These are phyloP conservation scores for Lophochroa leadbeateri DNA, from an alignment of 2,113 vertebrate species.

Conservation along the genomic window DNA sequence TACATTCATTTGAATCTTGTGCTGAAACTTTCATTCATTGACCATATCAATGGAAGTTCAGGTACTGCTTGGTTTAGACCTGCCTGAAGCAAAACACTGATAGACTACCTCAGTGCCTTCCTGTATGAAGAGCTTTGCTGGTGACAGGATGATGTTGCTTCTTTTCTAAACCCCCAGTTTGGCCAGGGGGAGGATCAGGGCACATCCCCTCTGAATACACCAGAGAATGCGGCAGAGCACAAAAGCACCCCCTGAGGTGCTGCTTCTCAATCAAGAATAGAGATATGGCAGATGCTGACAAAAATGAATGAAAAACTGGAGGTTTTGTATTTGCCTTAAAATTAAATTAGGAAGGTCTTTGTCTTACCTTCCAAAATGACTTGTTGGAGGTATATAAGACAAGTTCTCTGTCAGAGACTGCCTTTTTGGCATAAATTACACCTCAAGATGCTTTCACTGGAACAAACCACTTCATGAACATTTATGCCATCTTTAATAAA, in stretches of 20 bases:
- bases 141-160: neutral
- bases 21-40: neutral
- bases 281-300: neutral
- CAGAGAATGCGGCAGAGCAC: accelerated
- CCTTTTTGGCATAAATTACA: neutral
- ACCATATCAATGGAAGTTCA: neutral
- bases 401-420: neutral
- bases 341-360: neutral
- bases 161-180: neutral
- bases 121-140: neutral
- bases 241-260: neutral
- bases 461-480: neutral
- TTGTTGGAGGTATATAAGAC: neutral
- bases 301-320: neutral
- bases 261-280: neutral
- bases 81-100: neutral
- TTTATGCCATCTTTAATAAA: neutral
- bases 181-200: no score
- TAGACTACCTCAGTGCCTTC: neutral
- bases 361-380: neutral
- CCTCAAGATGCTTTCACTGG: neutral
- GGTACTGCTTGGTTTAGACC: neutral
- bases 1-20: neutral
- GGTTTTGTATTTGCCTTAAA: neutral
- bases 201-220: neutral